Conservation (phyloP, 2,113 vertebrate genomes). For the Condylura cristata region DNA sequence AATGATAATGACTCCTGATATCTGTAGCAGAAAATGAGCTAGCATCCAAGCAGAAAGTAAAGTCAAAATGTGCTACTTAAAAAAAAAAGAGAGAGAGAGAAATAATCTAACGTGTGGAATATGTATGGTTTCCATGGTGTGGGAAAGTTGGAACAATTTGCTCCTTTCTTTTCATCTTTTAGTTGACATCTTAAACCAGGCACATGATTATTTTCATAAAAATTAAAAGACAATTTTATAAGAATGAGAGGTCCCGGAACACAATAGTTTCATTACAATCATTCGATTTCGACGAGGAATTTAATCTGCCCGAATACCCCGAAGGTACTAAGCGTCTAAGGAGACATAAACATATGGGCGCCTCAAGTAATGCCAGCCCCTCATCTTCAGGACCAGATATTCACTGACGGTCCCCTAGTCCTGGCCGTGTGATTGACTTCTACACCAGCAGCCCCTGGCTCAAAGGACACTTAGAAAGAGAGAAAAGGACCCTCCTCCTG, state of each 20-base stretch:
- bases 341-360: not conserved
- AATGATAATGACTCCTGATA: not conserved
- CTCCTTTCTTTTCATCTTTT: not conserved
- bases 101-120: not conserved
- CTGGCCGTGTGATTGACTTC: not conserved
- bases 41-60: not conserved
- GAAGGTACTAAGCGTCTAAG: not conserved
- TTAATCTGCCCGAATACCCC: not conserved
- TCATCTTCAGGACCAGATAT: not conserved
- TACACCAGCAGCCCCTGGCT: not conserved
- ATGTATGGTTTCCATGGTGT: not conserved
- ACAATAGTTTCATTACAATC: not conserved
- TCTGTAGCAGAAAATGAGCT: not conserved
- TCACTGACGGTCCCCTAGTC: not conserved
- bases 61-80: not conserved
- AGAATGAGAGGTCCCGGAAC: not conserved
- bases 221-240: slow-evolving; percentile 8
- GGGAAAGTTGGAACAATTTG: not conserved
- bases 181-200: not conserved
- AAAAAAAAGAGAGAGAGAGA: not conserved
- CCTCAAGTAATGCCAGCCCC: not conserved
- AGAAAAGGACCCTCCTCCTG: not conserved
- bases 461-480: not conserved
- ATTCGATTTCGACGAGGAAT: not conserved
- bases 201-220: not conserved